Base-by-base conservation (phyloP, 2,888 invertebrate genomes). In the Ectemnius lituratus region DNA sequence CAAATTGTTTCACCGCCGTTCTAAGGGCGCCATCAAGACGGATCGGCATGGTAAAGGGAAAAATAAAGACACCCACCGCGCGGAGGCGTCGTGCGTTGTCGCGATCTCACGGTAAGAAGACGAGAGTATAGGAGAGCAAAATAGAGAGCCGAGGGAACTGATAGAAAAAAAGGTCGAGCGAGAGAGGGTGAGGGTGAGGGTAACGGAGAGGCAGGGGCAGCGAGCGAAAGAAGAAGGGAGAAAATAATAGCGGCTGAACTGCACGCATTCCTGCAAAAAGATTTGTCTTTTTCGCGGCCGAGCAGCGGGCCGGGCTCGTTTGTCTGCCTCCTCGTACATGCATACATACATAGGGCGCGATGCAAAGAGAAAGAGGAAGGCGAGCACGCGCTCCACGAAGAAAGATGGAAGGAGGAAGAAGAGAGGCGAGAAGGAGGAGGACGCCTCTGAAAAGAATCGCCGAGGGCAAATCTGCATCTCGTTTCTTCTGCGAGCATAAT, bases 401-500 rank as follows among this genome's bases (percentile, higher is more conserved):
- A 52, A 52, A 52, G 52, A 52, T 16, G 52, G 52, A 52, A 52
- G 52, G 16, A 16, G n/a, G 52, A 52, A 52, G 62, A 56, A 37
- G 59, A 58, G 66, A 37, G 60, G 52, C 23, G 20, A 20, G 45
- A 37, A 20, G 37, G 13, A 18, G 46, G 45, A 16, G 56, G 52
- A 47, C 37, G n/a, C 56, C 11, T 49, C 52, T 59, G 71, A 68
- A 70, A 72, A 68, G 75, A 71, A 77, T 72, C 62, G 69, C 62
- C 69, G 61, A 58, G 69, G 65, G 70, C 70, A 59, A 73, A 73
- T 75, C 69, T 66, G 68, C 71, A 62, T 58, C 69, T 67, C 63
- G 63, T 67, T 66, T 68, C 68, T 63, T 47, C 68, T 62, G 61
- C 71, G 71, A 69, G 71, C 70, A 65, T 67, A 76, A 73, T 71